Base-by-base conservation (phyloP, 1,140 invertebrate species). In the Apolygus lucorum region DNA sequence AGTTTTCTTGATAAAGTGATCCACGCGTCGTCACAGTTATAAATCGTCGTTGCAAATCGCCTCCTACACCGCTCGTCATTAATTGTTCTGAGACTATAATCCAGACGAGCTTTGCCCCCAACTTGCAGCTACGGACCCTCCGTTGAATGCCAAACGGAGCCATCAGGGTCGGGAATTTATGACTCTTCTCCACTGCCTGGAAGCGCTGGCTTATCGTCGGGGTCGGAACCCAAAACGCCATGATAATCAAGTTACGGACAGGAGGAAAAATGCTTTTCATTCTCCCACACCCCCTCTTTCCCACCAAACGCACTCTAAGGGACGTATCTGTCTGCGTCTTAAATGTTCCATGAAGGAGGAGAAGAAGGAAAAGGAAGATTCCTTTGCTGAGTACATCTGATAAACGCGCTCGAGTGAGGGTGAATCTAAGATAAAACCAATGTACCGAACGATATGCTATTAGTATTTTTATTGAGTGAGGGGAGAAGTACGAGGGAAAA, bases 211-310 rank as follows among this genome's bases (percentile, higher is more conserved):
- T 42, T 42, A 42, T 42, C 34, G 34, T 8, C 4, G 34, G 4
- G 34, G 34, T 42, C 17, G 11, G 54, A 59, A 59, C 54, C 22
- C 54, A 21, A 24, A 24, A 59, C 54, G 13, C 54, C 22, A 21
- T 24, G 54, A 59, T 59, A 59, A 59, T 59, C 54, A 59, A 59
- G 54, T 59, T 59, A 59, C 54, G 54, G 22, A 59, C 54, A 59
- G 54, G 54, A 59, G 54, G 54, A 59, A 59, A 59, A 59, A 59
- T 59, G 54, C 54, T 59, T 59, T 59, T 24, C 22, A 59, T 59
- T 24, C 54, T n/a, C n/a, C n/a, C n/a, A n/a, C n/a, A n/a, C 13
- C 54, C 54, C 13, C 22, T 59, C 54, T 11, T 59, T 4, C 22
- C 11, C 4, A 42, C 4, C 34, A 4, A 42, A 4, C 34, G 34